A percentile compares a stretch with the other conserved stretches of the same genome.
phyloP scores from a whole-genome alignment of 2,888 invertebrate genomes.

The Xylocampa areola region DNA sequence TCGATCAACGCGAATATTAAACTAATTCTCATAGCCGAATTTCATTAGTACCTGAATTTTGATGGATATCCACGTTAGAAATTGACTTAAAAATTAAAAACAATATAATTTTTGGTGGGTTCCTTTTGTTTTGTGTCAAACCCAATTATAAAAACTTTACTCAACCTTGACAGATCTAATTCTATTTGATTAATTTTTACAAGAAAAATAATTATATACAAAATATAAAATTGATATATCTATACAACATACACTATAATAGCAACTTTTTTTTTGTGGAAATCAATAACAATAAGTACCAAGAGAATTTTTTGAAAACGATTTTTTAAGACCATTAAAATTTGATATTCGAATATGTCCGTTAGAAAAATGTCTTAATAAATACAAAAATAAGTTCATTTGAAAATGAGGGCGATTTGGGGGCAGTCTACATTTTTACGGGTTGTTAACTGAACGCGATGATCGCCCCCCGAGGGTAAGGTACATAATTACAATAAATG shows the following conservation, averaged over 20 bases:
- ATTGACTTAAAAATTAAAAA: conserved; percentile 65
- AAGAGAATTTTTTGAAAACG: conserved; percentile 70
- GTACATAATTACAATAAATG: conserved; percentile 50
- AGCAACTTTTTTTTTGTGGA: conserved; percentile 74
- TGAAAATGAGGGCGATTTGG: conserved; percentile 46
- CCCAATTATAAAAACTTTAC: conserved; percentile 58
- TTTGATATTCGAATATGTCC: conserved; percentile 69
- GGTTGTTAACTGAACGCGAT: conserved; percentile 54
- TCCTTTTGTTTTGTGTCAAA: conserved; percentile 59
- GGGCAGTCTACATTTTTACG: conserved; percentile 48
- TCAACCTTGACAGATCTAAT: conserved; percentile 80
- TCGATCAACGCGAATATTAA: conserved; percentile 52
- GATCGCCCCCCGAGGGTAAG: conserved; percentile 55
- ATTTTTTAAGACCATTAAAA: conserved; percentile 62
- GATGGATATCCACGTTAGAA: conserved; percentile 57
- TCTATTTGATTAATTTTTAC: conserved; percentile 86
- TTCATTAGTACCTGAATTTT: conserved; percentile 59
- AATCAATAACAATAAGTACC: conserved; percentile 84
- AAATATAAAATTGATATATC: conserved; percentile 87
- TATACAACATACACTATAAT: conserved; percentile 78
- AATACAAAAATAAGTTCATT: conserved; percentile 63
- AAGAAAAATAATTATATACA: conserved; percentile 86
- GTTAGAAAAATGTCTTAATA: conserved; percentile 69
- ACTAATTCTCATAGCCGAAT: conserved; percentile 63
- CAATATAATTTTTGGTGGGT: conserved; percentile 72